Conservation (phyloP, 2,888 invertebrate genomes). For the Selenia dentaria region DNA sequence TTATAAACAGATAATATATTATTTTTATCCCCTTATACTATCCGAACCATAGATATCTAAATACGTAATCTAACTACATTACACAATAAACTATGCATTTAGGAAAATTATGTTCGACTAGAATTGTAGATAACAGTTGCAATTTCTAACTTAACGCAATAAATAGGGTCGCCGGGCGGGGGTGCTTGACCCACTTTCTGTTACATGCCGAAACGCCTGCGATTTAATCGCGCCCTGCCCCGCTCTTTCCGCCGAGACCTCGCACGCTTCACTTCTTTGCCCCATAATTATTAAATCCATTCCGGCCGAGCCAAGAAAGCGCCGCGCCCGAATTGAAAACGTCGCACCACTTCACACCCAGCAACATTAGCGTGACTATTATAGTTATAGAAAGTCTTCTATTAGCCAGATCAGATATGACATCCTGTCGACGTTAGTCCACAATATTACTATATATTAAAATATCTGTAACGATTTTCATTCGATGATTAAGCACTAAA, state of each 20-base stretch:
- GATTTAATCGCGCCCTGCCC: constrained; percentile 79
- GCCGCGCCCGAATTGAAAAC: constrained; percentile 54
- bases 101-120: too few species aligned
- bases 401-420: too few species aligned
- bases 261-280: constrained; percentile 73
- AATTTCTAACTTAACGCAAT: constrained; percentile 78
- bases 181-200: constrained; percentile 82
- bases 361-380: constrained; percentile 14
- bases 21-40: too few species aligned
- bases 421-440: background rate
- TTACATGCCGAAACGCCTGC: constrained; percentile 81
- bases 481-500: too few species aligned
- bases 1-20: too few species aligned
- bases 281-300: constrained; percentile 79
- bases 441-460: too few species aligned
- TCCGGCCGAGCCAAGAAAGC: constrained; percentile 65
- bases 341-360: constrained; percentile 26
- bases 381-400: background rate
- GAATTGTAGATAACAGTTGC: constrained; percentile 64
- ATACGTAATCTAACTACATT: too few species aligned
- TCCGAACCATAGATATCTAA: too few species aligned
- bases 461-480: too few species aligned
- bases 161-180: constrained; percentile 71
- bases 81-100: too few species aligned
- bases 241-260: constrained; percentile 73